Evolutionary conservation across 2,797 vertebrate genomes (phyloP), one percentile per base, ranked within the genome.

Genomic region (Novumbra hubbsi): DNA sequence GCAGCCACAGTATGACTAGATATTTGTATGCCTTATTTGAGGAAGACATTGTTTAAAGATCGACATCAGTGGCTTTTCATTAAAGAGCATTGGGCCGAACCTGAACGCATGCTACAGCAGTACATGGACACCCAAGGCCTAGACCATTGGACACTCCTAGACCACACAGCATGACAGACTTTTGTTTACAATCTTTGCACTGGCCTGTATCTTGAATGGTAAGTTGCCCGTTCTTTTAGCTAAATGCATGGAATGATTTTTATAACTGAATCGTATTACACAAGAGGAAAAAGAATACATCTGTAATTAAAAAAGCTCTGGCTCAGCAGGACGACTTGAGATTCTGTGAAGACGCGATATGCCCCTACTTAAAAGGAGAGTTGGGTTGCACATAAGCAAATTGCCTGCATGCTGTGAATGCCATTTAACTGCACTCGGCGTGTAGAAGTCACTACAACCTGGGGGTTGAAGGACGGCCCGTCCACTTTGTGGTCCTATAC

Each of bases 381-480:
- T 66, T 74, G 80, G 79, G 77, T 66, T 75, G 72, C 34, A 81
- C 83, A 82, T 76, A 78, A 3, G 21, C 9, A 30, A 63, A 63
- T 63, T 63, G 24, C 21, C 12, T 27, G 24, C 24, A 11, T 27
- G 21, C 52, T 57, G 71, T 2, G 60, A 81, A 74, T 1, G 78
- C 66, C 71, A 68, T 86, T 88, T 49, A 84, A 78, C 41, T 41
- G 15, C 78, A 74, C 76, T 86, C 16, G 78, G 0, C 8, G 83
- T 76, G 86, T 24, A 80, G 32, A 76, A 87, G 86, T 83, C 83
- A 78, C 21, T 1, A 1, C 73, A 62, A 45, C 73, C 76, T 1
- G 76, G 79, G 80, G 84, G 70, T 50, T 73, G 71, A 74, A 63
- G 48, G 67, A 66, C 0, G 1, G n/a, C 8, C n/a, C 16, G 32